Conservation (phyloP, 2,797 vertebrate genomes). For the Sebastes taczanowskii region DNA sequence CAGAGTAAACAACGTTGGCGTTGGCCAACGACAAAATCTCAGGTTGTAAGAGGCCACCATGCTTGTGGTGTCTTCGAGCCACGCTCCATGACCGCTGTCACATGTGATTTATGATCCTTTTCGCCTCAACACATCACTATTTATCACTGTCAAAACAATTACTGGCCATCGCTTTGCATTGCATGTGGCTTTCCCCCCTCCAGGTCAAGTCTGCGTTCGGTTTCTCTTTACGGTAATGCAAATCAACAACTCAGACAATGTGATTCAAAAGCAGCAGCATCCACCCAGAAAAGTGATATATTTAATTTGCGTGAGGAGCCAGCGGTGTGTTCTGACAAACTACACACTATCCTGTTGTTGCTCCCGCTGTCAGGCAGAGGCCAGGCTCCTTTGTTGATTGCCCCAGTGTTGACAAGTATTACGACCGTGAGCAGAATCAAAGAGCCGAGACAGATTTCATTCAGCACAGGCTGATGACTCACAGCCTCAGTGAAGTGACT, state of each 20-base stretch:
- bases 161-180: constrained; percentile 40
- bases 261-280: constrained; percentile 11
- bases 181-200: constrained; percentile 3
- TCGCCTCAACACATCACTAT: constrained; percentile 62
- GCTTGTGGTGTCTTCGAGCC: constrained; percentile 45
- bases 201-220: constrained; percentile 25
- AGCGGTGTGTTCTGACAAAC: constrained; percentile 23
- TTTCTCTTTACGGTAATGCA: not conserved
- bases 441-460: constrained; percentile 61
- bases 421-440: constrained; percentile 53
- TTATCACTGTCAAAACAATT: constrained; percentile 69
- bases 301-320: constrained; percentile 37
- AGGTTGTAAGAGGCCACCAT: constrained; percentile 25
- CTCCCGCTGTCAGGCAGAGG: constrained; percentile 49
- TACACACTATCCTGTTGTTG: constrained; percentile 34
- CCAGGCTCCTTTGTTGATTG: constrained; percentile 53
- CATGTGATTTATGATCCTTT: constrained; percentile 77
- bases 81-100: constrained; percentile 65
- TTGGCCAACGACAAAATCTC: constrained; percentile 18
- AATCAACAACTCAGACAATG: not conserved
- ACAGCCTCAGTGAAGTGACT: constrained; percentile 38
- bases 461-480: constrained; percentile 53
- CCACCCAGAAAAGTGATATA: not conserved
- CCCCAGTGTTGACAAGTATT: constrained; percentile 57
- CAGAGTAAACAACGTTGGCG: not conserved